These are phyloP conservation scores for Norana najaformis DNA, from an alignment of 2,888 invertebrate species.

Conservation along the genomic window DNA sequence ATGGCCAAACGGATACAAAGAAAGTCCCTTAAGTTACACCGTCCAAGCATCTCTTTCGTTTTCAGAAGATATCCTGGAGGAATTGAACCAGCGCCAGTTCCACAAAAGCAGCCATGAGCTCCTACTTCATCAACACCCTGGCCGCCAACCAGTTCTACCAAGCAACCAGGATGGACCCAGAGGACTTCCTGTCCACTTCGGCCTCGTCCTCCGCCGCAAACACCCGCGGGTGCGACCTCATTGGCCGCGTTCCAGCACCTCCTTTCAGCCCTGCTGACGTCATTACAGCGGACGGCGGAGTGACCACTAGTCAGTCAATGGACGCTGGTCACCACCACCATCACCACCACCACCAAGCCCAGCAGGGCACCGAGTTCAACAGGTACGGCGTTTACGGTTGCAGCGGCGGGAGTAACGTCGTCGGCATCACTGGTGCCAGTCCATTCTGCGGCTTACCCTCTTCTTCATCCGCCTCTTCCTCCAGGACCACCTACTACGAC, in stretches of 20 bases:
- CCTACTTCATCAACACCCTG: constrained; percentile 7
- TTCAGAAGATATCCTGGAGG: not conserved
- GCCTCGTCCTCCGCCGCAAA: not conserved
- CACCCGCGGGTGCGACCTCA: not conserved
- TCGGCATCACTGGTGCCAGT: not conserved
- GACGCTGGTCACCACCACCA: not conserved
- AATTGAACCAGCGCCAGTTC: not conserved
- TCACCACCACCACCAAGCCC: not conserved
- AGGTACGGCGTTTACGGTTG: constrained; percentile 3
- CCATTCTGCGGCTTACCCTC: not conserved
- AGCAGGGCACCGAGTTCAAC: constrained; percentile 9
- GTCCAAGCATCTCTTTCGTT: not conserved
- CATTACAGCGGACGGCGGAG: not conserved
- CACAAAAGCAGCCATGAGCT: not conserved
- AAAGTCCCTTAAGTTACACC: not conserved
- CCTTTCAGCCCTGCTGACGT: not conserved
- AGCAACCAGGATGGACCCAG: constrained; percentile 15
- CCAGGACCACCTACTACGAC: not conserved
- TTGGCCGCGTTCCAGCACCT: not conserved
- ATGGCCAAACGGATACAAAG: no score
- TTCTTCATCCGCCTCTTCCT: not conserved
- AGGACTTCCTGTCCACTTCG: not conserved
- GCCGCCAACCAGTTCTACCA: constrained; percentile 22
- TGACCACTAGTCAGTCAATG: not conserved
- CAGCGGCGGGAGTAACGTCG: not conserved